A percentile compares a stretch with the other conserved stretches of the same genome.
Conservation (phyloP, 2,797 vertebrate species). For the Anas bahamensis region DNA sequence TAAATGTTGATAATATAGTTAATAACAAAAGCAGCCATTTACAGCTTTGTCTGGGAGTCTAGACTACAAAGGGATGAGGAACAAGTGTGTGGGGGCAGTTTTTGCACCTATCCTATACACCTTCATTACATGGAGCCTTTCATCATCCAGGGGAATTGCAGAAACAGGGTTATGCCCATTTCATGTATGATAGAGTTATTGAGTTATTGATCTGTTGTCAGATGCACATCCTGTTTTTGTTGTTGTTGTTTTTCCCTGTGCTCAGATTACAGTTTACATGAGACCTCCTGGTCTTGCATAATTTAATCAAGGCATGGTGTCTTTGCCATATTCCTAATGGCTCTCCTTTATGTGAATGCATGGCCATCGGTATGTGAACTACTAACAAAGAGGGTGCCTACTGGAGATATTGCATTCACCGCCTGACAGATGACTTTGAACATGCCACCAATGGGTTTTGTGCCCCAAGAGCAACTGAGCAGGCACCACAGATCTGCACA, state of each 20-base stretch:
- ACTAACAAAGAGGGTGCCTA: background rate
- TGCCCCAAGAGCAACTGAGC: background rate
- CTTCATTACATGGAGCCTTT: accelerated
- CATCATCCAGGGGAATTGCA: background rate
- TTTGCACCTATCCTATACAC: accelerated
- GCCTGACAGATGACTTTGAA: background rate
- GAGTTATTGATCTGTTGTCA: background rate
- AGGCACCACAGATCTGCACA: background rate
- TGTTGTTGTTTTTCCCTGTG: no score
- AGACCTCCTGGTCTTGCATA: background rate
- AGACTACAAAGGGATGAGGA: background rate
- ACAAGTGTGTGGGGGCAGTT: background rate
- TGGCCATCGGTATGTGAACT: background rate
- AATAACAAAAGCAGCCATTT: background rate
- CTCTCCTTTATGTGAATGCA: background rate
- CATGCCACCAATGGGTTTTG: background rate
- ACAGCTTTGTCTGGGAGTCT: background rate
- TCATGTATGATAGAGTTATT: background rate
- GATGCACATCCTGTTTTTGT: background rate
- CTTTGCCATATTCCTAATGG: background rate
- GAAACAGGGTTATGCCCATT: accelerated
- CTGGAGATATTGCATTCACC: background rate
- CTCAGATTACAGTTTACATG: background rate
- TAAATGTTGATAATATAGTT: background rate
- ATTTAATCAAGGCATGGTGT: background rate